These are phyloP conservation scores for Terrapene triunguis DNA, from an alignment of 2,113 vertebrate genomes.

Conservation along the genomic window DNA sequence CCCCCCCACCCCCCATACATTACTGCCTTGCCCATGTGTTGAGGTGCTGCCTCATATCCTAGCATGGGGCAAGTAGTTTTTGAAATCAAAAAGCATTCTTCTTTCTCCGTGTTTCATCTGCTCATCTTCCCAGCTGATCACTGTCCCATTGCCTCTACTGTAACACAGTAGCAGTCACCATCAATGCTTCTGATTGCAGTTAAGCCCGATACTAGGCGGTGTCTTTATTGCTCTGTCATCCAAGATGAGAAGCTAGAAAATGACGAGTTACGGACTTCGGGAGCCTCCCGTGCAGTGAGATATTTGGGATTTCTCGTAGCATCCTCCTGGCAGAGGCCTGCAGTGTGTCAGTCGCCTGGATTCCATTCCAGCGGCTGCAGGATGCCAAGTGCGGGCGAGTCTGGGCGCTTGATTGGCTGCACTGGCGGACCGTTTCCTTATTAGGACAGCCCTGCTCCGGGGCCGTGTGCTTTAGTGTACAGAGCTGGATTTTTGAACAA, in stretches of 20 bases:
- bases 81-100: not conserved
- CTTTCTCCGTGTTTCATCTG: not conserved
- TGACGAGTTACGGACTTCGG: not conserved
- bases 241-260: not conserved
- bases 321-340: not conserved
- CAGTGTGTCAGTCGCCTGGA: not conserved
- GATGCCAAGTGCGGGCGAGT: not conserved
- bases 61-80: not conserved
- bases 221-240: not conserved
- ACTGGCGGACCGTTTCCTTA: slow-evolving; percentile 57
- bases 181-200: not conserved
- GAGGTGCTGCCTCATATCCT: not conserved
- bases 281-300: not conserved
- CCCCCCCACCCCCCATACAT: not conserved
- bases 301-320: slow-evolving; percentile 55
- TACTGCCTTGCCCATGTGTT: not conserved
- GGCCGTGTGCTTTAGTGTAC: not conserved
- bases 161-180: not conserved
- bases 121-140: not conserved
- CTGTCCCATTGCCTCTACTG: not conserved
- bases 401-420: slow-evolving; percentile 39
- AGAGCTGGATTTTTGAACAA: not conserved
- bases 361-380: not conserved
- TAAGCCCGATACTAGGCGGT: not conserved
- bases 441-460: slow-evolving; percentile 31